A percentile compares a stretch with the other conserved stretches of the same genome.
Conservation (phyloP, 2,888 invertebrate species). For the Pterobdella sp. region DNA sequence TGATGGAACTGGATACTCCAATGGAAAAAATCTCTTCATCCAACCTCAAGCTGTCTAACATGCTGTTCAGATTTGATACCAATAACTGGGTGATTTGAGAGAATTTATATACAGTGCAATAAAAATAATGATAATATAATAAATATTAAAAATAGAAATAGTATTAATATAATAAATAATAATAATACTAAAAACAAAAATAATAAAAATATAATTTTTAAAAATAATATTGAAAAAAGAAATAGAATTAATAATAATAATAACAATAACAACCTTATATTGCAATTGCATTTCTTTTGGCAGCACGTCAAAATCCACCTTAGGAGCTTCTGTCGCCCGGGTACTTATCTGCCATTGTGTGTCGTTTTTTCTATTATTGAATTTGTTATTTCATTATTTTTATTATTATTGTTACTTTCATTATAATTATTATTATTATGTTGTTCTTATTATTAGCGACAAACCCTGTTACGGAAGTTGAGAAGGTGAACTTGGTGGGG, state of each 20-base stretch:
- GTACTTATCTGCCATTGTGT: too few relatives aligned
- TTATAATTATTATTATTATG: too few relatives aligned
- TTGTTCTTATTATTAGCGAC: neutral
- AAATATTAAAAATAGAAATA: neutral
- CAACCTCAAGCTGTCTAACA: slow-evolving; percentile 58
- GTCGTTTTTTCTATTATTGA: too few relatives aligned
- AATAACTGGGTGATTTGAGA: slow-evolving; percentile 39
- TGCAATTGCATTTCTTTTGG: slow-evolving; percentile 41
- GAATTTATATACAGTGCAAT: neutral
- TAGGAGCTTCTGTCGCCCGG: slow-evolving; percentile 3
- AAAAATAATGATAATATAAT: too few relatives aligned
- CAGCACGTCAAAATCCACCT: slow-evolving; percentile 35
- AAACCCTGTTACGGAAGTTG: slow-evolving; percentile 21
- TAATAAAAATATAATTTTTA: neutral
- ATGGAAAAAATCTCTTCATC: slow-evolving; percentile 62
- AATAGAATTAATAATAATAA: neutral
- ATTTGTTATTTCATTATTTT: too few relatives aligned
- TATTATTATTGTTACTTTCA: too few relatives aligned
- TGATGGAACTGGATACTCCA: slow-evolving; percentile 59
- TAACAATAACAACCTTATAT: slow-evolving; percentile 39
- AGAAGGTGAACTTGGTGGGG: slow-evolving; percentile 43
- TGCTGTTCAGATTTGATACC: slow-evolving; percentile 49
- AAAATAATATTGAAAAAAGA: neutral
- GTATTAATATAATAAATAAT: too few relatives aligned
- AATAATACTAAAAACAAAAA: too few relatives aligned